These are phyloP conservation scores for Hemicordylus capensis DNA, from an alignment of 2,113 vertebrate genomes.

Conservation along the genomic window DNA sequence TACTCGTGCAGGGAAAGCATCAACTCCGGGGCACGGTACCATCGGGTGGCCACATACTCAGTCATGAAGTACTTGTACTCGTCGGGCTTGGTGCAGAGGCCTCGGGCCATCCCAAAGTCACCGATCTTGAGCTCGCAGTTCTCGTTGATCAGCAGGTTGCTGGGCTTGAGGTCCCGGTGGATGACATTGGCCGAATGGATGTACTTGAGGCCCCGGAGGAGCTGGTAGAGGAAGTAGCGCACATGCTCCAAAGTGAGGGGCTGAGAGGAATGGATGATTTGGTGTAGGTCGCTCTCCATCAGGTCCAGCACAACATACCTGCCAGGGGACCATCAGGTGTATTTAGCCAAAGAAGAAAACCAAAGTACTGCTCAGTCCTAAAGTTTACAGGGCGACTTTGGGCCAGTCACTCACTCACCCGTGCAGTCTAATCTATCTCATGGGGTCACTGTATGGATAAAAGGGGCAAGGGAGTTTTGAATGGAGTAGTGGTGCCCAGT, in stretches of 20 bases:
- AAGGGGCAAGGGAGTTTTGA: too few relatives aligned
- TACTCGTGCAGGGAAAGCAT: conserved; percentile 92
- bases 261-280: conserved; percentile 95
- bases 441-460: neutral
- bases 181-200: conserved; percentile 97
- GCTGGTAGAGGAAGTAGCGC: conserved; percentile 95
- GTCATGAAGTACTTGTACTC: conserved; percentile 93
- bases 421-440: too few relatives aligned
- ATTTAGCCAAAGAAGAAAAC: neutral
- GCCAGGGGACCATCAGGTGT: conserved; percentile 11
- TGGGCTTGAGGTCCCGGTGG: conserved; percentile 95
- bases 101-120: conserved; percentile 95
- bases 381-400: neutral
- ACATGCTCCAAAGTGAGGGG: conserved; percentile 90
- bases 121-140: conserved; percentile 98
- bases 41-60: conserved; percentile 94
- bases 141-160: conserved; percentile 94
- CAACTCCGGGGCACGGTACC: conserved; percentile 95
- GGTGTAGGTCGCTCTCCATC: conserved; percentile 97
- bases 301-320: conserved; percentile 97
- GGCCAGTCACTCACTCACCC: too few relatives aligned
- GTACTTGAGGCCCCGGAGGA: conserved; percentile 94
- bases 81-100: conserved; percentile 84
- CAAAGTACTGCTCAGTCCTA: neutral
- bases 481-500: too few relatives aligned